These are phyloP conservation scores for Pimephales promelas DNA, from an alignment of 2,113 vertebrate genomes.

Conservation along the genomic window DNA sequence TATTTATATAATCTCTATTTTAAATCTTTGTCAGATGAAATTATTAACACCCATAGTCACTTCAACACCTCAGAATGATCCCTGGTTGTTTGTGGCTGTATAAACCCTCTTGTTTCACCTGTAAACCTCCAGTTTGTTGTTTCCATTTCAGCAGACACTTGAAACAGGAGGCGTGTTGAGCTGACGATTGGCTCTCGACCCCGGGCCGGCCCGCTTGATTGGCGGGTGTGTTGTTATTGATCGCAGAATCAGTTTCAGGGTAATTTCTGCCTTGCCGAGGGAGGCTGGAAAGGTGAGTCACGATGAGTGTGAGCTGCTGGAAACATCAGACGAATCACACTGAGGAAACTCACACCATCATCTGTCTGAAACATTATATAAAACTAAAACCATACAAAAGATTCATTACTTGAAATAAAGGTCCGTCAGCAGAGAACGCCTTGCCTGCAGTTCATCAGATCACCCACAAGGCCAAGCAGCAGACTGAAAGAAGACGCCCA, in stretches of 20 bases:
- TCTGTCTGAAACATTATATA: background rate
- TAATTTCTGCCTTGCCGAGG: conserved; percentile 53
- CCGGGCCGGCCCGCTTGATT: conserved; percentile 34
- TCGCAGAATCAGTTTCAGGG: conserved; percentile 59
- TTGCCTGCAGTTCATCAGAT: too few relatives aligned
- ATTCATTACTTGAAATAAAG: background rate
- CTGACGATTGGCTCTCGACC: conserved; percentile 53
- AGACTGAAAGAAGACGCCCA: background rate
- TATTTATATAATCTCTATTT: background rate
- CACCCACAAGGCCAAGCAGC: background rate
- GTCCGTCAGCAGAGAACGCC: too few relatives aligned
- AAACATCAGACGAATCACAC: background rate
- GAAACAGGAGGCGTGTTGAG: conserved; percentile 19
- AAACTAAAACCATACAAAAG: background rate
- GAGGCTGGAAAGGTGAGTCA: conserved; percentile 25
- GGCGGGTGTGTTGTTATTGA: conserved; percentile 52
- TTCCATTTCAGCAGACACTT: background rate
- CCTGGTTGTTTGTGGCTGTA: background rate
- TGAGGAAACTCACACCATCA: background rate
- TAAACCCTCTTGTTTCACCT: background rate
- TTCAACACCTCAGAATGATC: background rate
- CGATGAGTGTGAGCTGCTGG: background rate
- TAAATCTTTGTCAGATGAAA: background rate
- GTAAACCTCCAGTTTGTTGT: background rate
- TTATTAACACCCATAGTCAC: background rate